phyloP scores from a whole-genome alignment of 2,113 vertebrate species.

The Barbus barbus region DNA sequence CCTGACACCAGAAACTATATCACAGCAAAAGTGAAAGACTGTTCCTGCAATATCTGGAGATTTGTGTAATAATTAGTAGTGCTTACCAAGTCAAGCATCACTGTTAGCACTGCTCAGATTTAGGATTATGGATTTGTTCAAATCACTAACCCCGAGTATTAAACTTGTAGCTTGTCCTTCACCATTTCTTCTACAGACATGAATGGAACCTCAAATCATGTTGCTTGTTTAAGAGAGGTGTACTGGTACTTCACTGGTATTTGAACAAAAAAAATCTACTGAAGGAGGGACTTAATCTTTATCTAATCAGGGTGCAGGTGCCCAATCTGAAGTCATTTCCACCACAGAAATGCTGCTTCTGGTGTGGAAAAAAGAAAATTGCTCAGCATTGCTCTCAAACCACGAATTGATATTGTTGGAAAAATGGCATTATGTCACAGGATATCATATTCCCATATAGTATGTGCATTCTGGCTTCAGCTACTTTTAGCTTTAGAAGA shows the following conservation, averaged over 20 bases:
- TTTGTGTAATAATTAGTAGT: conserved; percentile 18
- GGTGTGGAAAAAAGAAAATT: background rate
- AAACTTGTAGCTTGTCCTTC: conserved; percentile 7
- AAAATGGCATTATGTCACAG: background rate
- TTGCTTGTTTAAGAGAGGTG: background rate
- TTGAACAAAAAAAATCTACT: background rate
- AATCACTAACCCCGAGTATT: conserved; percentile 17
- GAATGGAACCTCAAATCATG: background rate
- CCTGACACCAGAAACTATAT: background rate
- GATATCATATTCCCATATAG: background rate
- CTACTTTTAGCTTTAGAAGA: background rate
- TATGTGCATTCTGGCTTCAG: background rate
- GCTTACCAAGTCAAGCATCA: conserved; percentile 11
- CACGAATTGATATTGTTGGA: background rate
- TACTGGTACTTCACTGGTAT: background rate
- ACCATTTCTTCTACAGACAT: background rate
- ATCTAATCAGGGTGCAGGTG: background rate
- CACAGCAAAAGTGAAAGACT: conserved; percentile 7
- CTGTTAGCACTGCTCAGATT: background rate
- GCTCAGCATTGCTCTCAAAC: background rate
- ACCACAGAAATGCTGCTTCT: background rate
- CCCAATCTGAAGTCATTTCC: background rate
- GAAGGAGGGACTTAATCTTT: background rate
- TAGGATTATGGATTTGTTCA: conserved; percentile 16
- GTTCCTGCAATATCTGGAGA: background rate